Conservation (phyloP, 2,797 vertebrate genomes). For the Menidia menidia region DNA sequence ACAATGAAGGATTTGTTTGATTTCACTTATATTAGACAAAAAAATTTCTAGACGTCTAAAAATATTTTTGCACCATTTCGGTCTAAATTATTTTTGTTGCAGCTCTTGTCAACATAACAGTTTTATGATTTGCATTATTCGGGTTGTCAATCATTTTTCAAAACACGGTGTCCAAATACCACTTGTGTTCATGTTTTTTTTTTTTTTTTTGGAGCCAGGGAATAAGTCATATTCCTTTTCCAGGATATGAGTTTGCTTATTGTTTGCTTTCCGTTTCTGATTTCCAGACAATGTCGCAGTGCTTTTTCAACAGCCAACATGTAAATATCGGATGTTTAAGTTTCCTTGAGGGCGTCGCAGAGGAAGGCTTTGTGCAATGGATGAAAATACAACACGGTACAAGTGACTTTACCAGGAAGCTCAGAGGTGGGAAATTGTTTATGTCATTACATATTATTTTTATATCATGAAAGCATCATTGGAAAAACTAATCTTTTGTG, state of each 20-base stretch:
- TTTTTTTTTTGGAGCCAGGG: slow-evolving; percentile 20
- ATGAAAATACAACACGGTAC: neutral
- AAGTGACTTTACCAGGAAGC: slow-evolving; percentile 13
- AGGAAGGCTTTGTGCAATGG: slow-evolving; percentile 33
- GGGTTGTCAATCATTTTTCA: neutral
- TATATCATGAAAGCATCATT: neutral
- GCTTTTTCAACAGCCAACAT: slow-evolving; percentile 23
- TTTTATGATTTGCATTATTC: neutral
- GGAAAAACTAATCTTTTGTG: neutral
- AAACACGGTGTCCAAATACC: neutral
- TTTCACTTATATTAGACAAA: neutral
- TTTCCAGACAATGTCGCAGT: slow-evolving; percentile 30
- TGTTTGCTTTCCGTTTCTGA: slow-evolving; percentile 30
- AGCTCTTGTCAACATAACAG: neutral
- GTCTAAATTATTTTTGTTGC: neutral
- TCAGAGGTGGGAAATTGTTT: neutral
- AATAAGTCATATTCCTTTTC: slow-evolving; percentile 15
- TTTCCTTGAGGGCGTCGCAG: slow-evolving; percentile 39
- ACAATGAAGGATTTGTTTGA: neutral
- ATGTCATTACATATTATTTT: neutral
- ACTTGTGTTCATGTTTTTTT: neutral
- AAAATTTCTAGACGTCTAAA: neutral
- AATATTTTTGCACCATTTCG: neutral
- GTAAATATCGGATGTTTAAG: slow-evolving; percentile 50
- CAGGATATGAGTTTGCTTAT: slow-evolving; percentile 52